Base-by-base conservation (phyloP, 1,140 invertebrate species). In the Drosophila fuyamai region DNA sequence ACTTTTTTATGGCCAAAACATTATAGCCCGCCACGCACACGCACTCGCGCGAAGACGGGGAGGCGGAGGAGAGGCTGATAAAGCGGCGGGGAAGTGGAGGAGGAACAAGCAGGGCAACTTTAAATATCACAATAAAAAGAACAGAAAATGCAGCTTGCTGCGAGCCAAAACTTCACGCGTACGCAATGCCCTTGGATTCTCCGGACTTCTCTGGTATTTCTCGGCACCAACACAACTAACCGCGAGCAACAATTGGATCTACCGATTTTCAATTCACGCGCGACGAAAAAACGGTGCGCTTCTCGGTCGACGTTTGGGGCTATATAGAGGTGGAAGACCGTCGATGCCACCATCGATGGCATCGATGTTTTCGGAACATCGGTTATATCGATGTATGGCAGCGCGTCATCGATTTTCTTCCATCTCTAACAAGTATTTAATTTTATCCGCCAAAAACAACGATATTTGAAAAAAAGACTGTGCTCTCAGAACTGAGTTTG, bases 191-290 rank as follows among this genome's bases (percentile, higher is more conserved):
- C 56, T 59, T 59, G 43, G 14, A 9, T 13, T 14, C n/a, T 18
- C 23, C 16, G 57, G 7, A 12, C 32, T 48, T 48, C 41, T n/a
- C 43, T 41, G 23, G 1, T 27, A 14, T 50, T 50, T 18, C 14
- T 8, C 23, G 13, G 36, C 55, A 36, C 56, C 29, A 14, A 35
- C 56, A 47, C 35, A 40, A 14, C 14, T 2, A 23, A 18, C 18
- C 8, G 50, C 14, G 51, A 71, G 50, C 67, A 71, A 70, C 66
- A 57, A 70, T 71, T 71, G 67, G 67, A 51, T 65, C 29, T 44
- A 66, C 63, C 18, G 61, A 48, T 58, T 71, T 72, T 71, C 38
- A 70, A 71, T 71, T 71, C 66, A 71, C 68, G 65, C 68, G 68
- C 68, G 68, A 72, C 65, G 32, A 61, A 16, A 29, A 65, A 60